A percentile compares a stretch with the other conserved stretches of the same genome.
Conservation (phyloP, 2,113 vertebrate species). For the Xenopus borealis region DNA sequence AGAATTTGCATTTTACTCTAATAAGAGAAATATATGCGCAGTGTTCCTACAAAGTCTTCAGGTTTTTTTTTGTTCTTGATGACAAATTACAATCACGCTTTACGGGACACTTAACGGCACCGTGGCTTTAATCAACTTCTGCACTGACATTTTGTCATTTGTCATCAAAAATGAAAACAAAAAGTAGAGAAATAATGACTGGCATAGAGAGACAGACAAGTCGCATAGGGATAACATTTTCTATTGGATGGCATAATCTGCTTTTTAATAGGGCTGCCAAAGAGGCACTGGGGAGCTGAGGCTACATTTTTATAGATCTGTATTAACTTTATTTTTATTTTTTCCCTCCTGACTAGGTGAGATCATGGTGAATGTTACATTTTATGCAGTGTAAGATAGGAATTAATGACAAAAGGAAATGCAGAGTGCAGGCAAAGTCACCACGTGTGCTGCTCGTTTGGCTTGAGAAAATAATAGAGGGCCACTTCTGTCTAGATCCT, state of each 20-base stretch:
- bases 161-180: conserved; percentile 13
- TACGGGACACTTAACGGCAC: neutral
- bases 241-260: conserved; percentile 24
- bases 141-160: conserved; percentile 14
- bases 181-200: conserved; percentile 27
- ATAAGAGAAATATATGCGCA: neutral
- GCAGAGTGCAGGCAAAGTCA: neutral
- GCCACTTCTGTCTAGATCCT: no score
- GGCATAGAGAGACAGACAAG: conserved; percentile 8
- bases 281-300: conserved; percentile 39
- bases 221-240: conserved; percentile 27
- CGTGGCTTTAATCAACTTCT: conserved; percentile 11
- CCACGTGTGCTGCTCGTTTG: neutral
- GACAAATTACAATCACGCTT: neutral
- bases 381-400: conserved; percentile 5
- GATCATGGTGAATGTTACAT: neutral
- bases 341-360: conserved; percentile 30
- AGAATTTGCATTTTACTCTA: no score
- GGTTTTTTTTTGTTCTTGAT: neutral
- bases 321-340: conserved; percentile 38
- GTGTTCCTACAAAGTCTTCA: neutral
- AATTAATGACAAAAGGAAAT: neutral
- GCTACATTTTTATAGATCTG: conserved; percentile 23
- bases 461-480: neutral
- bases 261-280: conserved; percentile 36